A percentile compares a stretch with the other conserved stretches of the same genome.
These are phyloP conservation scores for Virgularia gustaviana DNA, from an alignment of 92 coral and sea anemone genomes.

Conservation along the genomic window DNA sequence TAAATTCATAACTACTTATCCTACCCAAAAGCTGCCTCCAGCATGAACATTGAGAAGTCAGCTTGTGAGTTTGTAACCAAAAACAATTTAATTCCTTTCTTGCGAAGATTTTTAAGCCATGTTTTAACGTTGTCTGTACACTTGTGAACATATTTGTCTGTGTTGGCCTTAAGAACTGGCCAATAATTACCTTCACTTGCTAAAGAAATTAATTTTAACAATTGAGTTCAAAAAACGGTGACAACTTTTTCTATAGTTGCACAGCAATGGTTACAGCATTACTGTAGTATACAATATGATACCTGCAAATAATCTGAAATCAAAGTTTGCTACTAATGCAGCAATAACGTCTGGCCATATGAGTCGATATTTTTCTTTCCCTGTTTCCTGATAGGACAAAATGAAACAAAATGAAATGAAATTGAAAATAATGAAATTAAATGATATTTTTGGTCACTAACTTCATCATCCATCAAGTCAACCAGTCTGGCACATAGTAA, in stretches of 20 bases:
- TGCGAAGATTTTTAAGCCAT: slow-evolving; percentile 67
- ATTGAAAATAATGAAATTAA: neutral
- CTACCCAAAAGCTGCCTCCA: slow-evolving; percentile 90
- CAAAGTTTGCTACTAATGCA: slow-evolving; percentile 49
- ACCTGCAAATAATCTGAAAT: slow-evolving; percentile 65
- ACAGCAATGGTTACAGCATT: no score
- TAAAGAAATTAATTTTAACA: neutral
- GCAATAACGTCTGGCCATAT: slow-evolving; percentile 65
- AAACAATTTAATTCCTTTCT: slow-evolving; percentile 58
- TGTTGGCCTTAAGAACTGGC: slow-evolving; percentile 54
- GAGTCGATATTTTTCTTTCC: slow-evolving; percentile 53
- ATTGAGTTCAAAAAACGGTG: neutral
- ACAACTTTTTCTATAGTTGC: no score
- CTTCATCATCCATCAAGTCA: slow-evolving; percentile 75
- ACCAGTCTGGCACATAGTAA: slow-evolving; percentile 69
- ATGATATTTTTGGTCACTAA: slow-evolving; percentile 2
- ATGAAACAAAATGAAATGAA: neutral
- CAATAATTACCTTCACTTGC: slow-evolving; percentile 65
- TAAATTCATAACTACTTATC: slow-evolving; percentile 18
- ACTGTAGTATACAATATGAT: no score
- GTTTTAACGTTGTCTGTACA: slow-evolving; percentile 60
- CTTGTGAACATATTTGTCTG: slow-evolving; percentile 64
- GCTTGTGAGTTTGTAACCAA: slow-evolving; percentile 84
- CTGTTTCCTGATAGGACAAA: slow-evolving; percentile 47
- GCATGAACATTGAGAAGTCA: slow-evolving; percentile 75